Conservation (phyloP, 2,888 invertebrate species). For the Cephalotes varians region DNA sequence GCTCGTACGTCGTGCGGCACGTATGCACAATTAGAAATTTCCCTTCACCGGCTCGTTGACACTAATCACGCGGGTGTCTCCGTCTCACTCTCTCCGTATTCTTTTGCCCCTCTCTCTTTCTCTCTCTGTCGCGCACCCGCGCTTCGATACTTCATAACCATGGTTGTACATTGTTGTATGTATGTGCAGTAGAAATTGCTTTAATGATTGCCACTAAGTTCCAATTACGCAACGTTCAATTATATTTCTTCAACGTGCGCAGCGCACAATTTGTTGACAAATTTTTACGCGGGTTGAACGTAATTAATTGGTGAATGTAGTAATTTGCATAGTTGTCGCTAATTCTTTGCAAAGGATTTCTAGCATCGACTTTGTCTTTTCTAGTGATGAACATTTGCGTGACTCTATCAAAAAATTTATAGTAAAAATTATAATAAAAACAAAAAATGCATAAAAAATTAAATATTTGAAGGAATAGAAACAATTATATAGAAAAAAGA, state of each 20-base stretch:
- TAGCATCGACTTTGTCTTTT: background rate
- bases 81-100: constrained; percentile 3
- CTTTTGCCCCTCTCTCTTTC: background rate
- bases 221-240: constrained; percentile 73
- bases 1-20: constrained; percentile 57
- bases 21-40: constrained; percentile 77
- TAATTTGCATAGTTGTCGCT: constrained; percentile 6
- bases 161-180: constrained; percentile 57
- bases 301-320: constrained; percentile 14
- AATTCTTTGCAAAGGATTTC: background rate
- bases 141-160: constrained; percentile 65
- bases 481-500: background rate
- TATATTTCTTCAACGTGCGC: constrained; percentile 59
- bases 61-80: constrained; percentile 70
- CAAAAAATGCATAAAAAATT: background rate
- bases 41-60: constrained; percentile 75
- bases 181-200: constrained; percentile 51
- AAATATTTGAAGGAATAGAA: background rate
- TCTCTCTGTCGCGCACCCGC: constrained; percentile 58
- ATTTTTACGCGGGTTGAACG: constrained; percentile 4
- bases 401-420: background rate
- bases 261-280: constrained; percentile 29
- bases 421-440: background rate
- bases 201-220: constrained; percentile 72
- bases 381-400: background rate